A percentile compares a stretch with the other conserved stretches of the same genome.
phyloP scores from a whole-genome alignment of 2,888 invertebrate genomes.

The Pachymerium ferrugineum region DNA sequence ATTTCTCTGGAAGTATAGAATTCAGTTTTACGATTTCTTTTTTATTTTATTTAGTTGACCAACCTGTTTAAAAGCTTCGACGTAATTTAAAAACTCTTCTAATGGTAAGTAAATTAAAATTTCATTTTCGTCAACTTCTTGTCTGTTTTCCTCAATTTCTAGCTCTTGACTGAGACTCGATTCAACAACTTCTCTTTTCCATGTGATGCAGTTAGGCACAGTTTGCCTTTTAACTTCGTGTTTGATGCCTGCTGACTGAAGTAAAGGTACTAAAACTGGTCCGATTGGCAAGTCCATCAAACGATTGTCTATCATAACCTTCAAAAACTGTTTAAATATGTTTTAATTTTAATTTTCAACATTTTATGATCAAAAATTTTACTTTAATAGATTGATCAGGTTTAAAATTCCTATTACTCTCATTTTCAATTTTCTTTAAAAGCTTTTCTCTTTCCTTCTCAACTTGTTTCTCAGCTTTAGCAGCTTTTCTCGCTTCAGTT shows the following conservation, averaged over 20 bases:
- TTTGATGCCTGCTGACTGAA: slow-evolving; percentile 39
- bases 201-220: slow-evolving; percentile 39
- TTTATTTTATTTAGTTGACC: not conserved
- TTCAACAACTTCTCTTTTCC: slow-evolving; percentile 38
- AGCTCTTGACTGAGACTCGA: not conserved
- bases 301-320: slow-evolving; percentile 48
- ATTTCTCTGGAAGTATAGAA: not conserved
- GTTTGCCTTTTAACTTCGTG: slow-evolving; percentile 38
- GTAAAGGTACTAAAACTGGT: slow-evolving; percentile 39
- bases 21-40: not conserved
- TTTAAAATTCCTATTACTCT: slow-evolving; percentile 39
- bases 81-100: slow-evolving; percentile 18
- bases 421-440: not conserved
- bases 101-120: not conserved
- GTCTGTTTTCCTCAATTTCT: slow-evolving; percentile 34
- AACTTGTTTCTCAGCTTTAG: not conserved
- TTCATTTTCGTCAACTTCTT: slow-evolving; percentile 28
- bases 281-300: slow-evolving; percentile 46
- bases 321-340: too few relatives aligned
- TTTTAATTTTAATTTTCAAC: not conserved
- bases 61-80: slow-evolving; percentile 32
- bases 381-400: slow-evolving; percentile 55
- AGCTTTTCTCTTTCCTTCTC: not conserved
- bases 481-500: not conserved
- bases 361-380: too few relatives aligned